phyloP scores from a whole-genome alignment of 2,888 invertebrate genomes.

The Chrysolina americana region DNA sequence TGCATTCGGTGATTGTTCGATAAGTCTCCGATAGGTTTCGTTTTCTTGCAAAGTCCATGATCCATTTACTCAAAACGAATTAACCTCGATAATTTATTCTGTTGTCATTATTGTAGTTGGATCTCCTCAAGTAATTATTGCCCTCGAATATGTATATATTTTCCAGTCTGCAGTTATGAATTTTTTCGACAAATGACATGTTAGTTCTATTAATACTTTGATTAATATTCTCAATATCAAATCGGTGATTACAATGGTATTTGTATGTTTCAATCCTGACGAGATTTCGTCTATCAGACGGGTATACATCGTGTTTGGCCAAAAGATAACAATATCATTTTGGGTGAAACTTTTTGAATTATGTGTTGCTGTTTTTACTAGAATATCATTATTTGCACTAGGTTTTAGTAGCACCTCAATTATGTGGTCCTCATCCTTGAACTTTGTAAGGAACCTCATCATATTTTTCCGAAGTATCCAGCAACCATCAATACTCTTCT shows the following conservation, averaged over 20 bases:
- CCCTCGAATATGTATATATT: not conserved
- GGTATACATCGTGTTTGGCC: conserved; percentile 2
- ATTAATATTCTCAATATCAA: conserved; percentile 20
- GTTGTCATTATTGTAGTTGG: conserved; percentile 19
- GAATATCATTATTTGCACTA: conserved; percentile 12
- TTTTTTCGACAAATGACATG: not conserved
- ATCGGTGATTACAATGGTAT: conserved; percentile 18
- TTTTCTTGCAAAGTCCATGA: conserved; percentile 12
- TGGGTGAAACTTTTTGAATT: conserved; percentile 1
- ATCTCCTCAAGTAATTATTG: conserved; percentile 18
- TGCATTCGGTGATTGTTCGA: conserved; percentile 19
- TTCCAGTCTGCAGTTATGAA: not conserved
- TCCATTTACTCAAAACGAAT: conserved; percentile 8
- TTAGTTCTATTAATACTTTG: conserved; percentile 4
- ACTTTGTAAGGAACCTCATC: conserved; percentile 6
- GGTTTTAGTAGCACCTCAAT: not conserved
- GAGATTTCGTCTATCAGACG: not conserved
- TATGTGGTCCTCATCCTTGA: conserved; percentile 5
- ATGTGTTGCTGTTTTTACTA: too few relatives aligned
- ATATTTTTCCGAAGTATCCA: conserved; percentile 7
- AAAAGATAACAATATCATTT: conserved; percentile 24
- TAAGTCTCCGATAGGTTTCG: not conserved
- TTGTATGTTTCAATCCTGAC: conserved; percentile 8
- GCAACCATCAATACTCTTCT: conserved; percentile 4
- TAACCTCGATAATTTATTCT: conserved; percentile 1